Base-by-base conservation (phyloP, 37 sponge, comb jelly and placozoan genomes). In the Dysidea cf. avara region DNA sequence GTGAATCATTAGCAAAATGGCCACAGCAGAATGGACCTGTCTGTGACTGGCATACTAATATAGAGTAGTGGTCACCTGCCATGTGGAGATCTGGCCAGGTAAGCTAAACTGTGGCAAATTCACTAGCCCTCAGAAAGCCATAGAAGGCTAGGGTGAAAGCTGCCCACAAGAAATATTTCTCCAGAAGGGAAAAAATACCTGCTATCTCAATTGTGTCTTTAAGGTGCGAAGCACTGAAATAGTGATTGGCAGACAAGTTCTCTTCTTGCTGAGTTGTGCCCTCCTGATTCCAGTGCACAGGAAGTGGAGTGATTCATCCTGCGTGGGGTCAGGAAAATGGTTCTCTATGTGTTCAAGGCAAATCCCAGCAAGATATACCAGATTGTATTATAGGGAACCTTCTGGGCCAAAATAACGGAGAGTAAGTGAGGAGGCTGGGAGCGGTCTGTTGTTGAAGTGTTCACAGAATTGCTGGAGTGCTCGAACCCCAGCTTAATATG, bases 361-460 rank as follows among this genome's bases (percentile, higher is more conserved):
- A n/a, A n/a, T n/a, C n/a, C n/a, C n/a, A n/a, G n/a, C n/a, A n/a
- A n/a, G n/a, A n/a, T n/a, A 49, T 39, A 80, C 71, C 21, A 64
- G 26, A 2, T 9, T n/a, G 37, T 30, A 26, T 28, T 34, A 1
- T 20, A 70, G 31, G 5, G 24, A 5, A 3, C 13, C 1, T 0
- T 53, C 2, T 16, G 71, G 63, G 33, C 24, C 7, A 28, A 80
- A 69, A 5, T 52, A 31, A 2, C 4, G 28, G 2, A 70, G 56
- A 30, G 64, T 43, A 2, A 17, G 36, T 4, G n/a, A 40, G 35
- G 80, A 79, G 16, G 80, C 63, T 7, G 80, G 80, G 49, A 60
- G 52, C 11, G 63, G 80, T 14, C 18, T 54, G 43, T 60, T 28
- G 26, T 61, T 6, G 64, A 33, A 26, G 26, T 4, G 2, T 3